phyloP scores from a whole-genome alignment of 2,797 vertebrate genomes.

The Fratercula arctica region DNA sequence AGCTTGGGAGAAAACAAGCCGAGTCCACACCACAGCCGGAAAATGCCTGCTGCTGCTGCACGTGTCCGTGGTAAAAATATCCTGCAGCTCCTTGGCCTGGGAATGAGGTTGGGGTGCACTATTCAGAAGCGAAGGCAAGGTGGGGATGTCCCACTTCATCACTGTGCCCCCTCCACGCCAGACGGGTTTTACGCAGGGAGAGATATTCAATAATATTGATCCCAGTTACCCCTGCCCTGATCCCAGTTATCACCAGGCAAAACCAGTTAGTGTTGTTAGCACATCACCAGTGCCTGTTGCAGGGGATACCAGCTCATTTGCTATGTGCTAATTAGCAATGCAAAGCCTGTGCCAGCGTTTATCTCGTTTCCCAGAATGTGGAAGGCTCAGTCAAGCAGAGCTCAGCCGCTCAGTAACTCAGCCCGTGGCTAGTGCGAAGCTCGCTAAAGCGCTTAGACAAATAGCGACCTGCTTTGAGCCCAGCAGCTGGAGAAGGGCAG shows the following conservation, averaged over 20 bases:
- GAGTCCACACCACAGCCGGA: not conserved
- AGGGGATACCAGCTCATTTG: not conserved
- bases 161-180: fast-evolving
- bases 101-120: not conserved
- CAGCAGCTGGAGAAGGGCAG: not conserved
- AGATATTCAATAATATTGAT: not conserved
- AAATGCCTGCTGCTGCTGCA: not conserved
- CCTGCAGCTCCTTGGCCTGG: not conserved
- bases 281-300: not conserved
- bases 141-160: not conserved
- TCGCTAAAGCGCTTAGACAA: not conserved
- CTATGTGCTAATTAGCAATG: not conserved
- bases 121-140: fast-evolving
- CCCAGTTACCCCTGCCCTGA: not conserved
- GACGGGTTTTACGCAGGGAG: too few relatives aligned
- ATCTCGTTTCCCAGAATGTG: not conserved
- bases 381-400: not conserved
- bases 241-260: not conserved
- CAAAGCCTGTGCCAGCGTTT: not conserved
- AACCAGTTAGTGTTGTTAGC: not conserved
- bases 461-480: not conserved
- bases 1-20: not conserved
- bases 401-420: not conserved
- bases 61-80: not conserved
- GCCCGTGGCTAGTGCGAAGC: not conserved